Conservation (phyloP, 2,113 vertebrate genomes). For the Pangasianodon gigas region DNA sequence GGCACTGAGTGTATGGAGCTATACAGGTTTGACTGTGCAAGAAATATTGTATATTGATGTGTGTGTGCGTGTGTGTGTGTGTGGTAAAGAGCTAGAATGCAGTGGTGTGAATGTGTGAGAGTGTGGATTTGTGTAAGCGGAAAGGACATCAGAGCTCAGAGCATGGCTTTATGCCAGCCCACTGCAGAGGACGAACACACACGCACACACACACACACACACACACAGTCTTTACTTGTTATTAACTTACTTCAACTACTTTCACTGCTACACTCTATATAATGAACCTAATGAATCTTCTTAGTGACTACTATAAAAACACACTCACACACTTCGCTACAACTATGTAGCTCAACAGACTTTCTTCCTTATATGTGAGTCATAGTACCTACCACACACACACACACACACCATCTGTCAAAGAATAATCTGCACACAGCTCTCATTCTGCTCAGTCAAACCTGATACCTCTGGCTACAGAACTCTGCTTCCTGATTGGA, state of each 20-base stretch:
- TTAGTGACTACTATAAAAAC: neutral
- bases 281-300: constrained; percentile 29
- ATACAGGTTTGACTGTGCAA: neutral
- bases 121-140: constrained; percentile 33
- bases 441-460: constrained; percentile 17
- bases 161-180: constrained; percentile 53
- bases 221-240: constrained; percentile 27
- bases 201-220: constrained; percentile 18
- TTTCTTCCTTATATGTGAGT: constrained; percentile 12
- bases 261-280: neutral
- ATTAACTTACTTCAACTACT: constrained; percentile 19
- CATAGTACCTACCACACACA: constrained; percentile 5
- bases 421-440: constrained; percentile 28
- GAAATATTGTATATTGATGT: neutral
- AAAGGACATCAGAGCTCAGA: constrained; percentile 41
- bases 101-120: constrained; percentile 15
- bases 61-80: neutral
- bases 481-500: constrained; percentile 8
- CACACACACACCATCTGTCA: constrained; percentile 45
- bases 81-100: constrained; percentile 23
- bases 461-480: constrained; percentile 8
- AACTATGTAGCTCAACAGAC: constrained; percentile 15
- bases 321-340: neutral
- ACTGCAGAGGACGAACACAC: constrained; percentile 51
- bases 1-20: neutral